Conservation (phyloP, 2,113 vertebrate genomes). For the Rousettus leschenaultii region DNA sequence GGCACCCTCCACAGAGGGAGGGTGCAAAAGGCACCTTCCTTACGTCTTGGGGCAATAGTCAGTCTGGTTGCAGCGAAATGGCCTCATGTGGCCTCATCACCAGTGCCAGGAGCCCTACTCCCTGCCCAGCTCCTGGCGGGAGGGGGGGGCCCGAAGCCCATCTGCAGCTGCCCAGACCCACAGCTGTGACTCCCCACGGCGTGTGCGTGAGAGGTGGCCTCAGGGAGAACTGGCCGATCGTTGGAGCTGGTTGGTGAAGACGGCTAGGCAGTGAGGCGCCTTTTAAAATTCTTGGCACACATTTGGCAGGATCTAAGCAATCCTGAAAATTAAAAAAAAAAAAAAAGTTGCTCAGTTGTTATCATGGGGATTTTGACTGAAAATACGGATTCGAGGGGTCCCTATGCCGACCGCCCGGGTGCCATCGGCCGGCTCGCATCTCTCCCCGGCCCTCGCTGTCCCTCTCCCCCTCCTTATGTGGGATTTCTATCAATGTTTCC, state of each 20-base stretch:
- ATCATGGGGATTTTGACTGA: neutral
- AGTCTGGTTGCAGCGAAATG: neutral
- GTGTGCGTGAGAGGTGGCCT: neutral
- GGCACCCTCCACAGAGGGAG: accelerated
- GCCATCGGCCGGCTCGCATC: neutral
- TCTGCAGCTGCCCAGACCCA: neutral
- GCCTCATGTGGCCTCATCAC: accelerated
- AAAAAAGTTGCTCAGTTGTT: neutral
- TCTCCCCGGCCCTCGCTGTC: neutral
- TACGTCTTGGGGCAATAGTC: accelerated
- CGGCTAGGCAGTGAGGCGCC: neutral
- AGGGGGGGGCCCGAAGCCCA: neutral
- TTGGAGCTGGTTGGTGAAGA: slow-evolving; percentile 14
- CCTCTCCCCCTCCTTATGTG: neutral
- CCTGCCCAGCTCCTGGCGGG: neutral
- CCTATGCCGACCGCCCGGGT: neutral
- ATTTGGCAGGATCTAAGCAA: neutral
- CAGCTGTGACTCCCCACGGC: neutral
- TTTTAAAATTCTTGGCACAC: slow-evolving; percentile 1
- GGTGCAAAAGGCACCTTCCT: accelerated
- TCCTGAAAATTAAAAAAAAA: neutral
- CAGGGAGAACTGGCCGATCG: accelerated
- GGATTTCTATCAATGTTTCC: neutral
- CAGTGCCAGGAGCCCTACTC: neutral
- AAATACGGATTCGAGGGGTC: neutral